Evolutionary conservation across 2,888 invertebrate species (phyloP).

Genomic region (Mythimna pallens): DNA sequence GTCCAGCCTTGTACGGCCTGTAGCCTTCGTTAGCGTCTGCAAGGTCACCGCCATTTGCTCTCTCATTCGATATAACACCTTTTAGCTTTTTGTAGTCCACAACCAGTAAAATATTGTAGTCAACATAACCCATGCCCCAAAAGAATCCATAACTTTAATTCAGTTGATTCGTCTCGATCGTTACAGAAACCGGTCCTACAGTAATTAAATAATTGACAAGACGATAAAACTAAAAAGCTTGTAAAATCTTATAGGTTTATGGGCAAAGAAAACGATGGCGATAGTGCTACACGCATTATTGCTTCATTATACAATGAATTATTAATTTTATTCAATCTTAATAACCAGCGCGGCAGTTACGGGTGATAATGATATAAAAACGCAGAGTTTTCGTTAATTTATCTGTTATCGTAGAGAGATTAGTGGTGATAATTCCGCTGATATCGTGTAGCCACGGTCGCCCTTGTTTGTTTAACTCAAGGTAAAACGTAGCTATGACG

Average conservation of each 20-base stretch:
- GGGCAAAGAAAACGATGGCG: constrained; percentile 41
- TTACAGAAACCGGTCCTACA: constrained; percentile 40
- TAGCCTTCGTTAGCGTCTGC: constrained; percentile 88
- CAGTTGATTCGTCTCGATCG: constrained; percentile 48
- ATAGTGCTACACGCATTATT: constrained; percentile 50
- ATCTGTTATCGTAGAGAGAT: constrained; percentile 77
- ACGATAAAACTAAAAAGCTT: constrained; percentile 59
- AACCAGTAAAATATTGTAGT: constrained; percentile 20
- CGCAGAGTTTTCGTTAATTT: constrained; percentile 72
- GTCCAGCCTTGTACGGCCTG: constrained; percentile 80
- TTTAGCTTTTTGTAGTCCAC: constrained; percentile 63
- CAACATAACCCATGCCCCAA: constrained; percentile 3
- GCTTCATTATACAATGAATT: constrained; percentile 57
- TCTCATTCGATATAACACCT: constrained; percentile 67
- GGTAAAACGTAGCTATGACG: constrained; percentile 57
- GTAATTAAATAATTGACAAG: constrained; percentile 59
- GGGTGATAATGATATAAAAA: constrained; percentile 50
- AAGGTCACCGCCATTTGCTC: constrained; percentile 84
- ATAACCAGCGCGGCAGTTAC: constrained; percentile 41
- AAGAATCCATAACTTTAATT: constrained; percentile 53
- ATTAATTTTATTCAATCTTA: constrained; percentile 61
- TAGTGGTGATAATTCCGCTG: constrained; percentile 84
- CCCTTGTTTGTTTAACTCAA: constrained; percentile 69
- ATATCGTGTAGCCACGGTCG: constrained; percentile 71
- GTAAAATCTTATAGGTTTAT: constrained; percentile 56